phyloP scores from a whole-genome alignment of 2,797 vertebrate genomes.

The Typhlichthys subterraneus region DNA sequence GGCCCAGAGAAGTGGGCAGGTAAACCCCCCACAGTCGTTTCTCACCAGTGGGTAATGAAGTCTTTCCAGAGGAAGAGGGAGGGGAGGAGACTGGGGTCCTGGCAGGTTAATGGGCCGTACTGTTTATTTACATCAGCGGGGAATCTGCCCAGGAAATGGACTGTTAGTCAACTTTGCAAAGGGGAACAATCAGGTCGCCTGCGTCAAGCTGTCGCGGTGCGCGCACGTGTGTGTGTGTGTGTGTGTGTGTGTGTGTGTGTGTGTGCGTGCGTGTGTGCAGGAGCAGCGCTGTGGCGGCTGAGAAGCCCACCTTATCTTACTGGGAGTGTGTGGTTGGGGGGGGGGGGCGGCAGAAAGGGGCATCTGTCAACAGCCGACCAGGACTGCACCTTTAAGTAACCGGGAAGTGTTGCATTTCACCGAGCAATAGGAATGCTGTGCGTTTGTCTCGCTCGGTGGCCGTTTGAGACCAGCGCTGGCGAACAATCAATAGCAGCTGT shows the following conservation, averaged over 20 bases:
- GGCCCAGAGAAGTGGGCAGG: conserved; percentile 26
- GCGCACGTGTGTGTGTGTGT: not conserved
- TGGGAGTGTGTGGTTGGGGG: conserved; percentile 28
- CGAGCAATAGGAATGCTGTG: conserved; percentile 10
- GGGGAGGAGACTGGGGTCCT: conserved; percentile 30
- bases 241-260: not conserved
- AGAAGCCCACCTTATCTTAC: conserved; percentile 31
- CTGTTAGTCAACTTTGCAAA: conserved; percentile 63
- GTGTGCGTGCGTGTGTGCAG: conserved; percentile 13
- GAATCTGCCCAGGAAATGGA: conserved; percentile 58
- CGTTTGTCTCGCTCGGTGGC: conserved; percentile 29
- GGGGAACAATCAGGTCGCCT: conserved; percentile 60
- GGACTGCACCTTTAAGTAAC: too few species aligned
- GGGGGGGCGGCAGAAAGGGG: too few species aligned
- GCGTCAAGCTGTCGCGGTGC: conserved; percentile 51
- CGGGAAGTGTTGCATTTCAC: conserved; percentile 13
- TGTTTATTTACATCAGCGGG: conserved; percentile 71
- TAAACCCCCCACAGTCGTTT: conserved; percentile 5
- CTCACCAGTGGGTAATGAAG: conserved; percentile 27
- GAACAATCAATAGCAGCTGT: conserved; percentile 35
- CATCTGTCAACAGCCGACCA: too few species aligned
- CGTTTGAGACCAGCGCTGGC: conserved; percentile 24
- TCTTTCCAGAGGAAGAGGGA: conserved; percentile 19
- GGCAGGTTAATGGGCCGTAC: conserved; percentile 59
- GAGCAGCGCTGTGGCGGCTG: conserved; percentile 29